These are phyloP conservation scores for Scaptomyza parva DNA, from an alignment of 2,888 invertebrate species.

Conservation along the genomic window DNA sequence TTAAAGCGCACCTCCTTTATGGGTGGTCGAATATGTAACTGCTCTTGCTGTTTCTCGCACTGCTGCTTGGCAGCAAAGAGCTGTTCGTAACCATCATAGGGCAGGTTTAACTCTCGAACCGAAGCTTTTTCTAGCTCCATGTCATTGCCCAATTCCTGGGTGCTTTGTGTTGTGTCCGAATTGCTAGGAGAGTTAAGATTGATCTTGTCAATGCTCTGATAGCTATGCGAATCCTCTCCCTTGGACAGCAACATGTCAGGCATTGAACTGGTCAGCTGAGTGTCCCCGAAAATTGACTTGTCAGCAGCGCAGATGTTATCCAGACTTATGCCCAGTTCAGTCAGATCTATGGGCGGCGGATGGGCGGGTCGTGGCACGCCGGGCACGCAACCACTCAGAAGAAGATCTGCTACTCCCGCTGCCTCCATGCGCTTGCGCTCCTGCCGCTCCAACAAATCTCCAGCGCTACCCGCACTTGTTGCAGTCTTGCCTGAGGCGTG, in stretches of 20 bases:
- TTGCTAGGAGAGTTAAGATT: constrained; percentile 83
- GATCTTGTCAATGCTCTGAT: constrained; percentile 84
- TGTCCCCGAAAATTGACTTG: constrained; percentile 83
- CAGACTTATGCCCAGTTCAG: constrained; percentile 86
- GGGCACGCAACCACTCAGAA: constrained; percentile 79
- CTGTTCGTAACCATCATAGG: constrained; percentile 79
- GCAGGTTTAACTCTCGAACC: constrained; percentile 72
- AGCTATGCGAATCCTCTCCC: constrained; percentile 83
- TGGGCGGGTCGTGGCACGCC: constrained; percentile 86
- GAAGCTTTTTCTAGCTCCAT: constrained; percentile 80
- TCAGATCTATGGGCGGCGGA: constrained; percentile 87
- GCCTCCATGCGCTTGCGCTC: constrained; percentile 78
- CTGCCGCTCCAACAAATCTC: constrained; percentile 79
- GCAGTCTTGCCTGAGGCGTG: constrained; percentile 56
- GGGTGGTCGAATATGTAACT: constrained; percentile 65
- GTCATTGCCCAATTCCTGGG: constrained; percentile 83
- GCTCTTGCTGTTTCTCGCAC: constrained; percentile 45
- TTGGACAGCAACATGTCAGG: constrained; percentile 86
- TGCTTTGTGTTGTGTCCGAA: constrained; percentile 83
- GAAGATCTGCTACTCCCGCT: constrained; percentile 79
- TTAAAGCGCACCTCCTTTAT: constrained; percentile 84
- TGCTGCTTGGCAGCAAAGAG: constrained; percentile 53
- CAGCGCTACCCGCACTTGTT: constrained; percentile 76
- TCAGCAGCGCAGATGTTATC: constrained; percentile 86
- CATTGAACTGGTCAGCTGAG: constrained; percentile 86